Evolutionary conservation across 2,797 vertebrate species (phyloP).

Genomic region (Chrysocyon brachyurus): DNA sequence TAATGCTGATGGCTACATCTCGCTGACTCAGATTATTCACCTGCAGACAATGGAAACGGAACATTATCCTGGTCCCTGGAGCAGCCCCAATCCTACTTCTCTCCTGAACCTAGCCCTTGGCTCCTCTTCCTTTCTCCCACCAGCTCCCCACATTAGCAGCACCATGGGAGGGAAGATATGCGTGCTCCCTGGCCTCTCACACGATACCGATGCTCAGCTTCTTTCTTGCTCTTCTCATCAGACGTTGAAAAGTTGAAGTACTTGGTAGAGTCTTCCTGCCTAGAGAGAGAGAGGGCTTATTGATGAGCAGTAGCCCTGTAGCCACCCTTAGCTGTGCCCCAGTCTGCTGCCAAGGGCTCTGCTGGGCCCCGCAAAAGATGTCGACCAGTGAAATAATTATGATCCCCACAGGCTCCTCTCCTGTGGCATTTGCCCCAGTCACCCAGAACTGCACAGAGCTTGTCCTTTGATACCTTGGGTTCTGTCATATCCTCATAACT

Average conservation of each 20-base stretch:
- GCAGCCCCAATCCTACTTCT: not conserved
- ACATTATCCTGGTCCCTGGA: not conserved
- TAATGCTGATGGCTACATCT: constrained; percentile 86
- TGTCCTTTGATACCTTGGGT: not conserved
- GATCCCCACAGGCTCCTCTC: not conserved
- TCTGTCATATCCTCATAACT: not conserved
- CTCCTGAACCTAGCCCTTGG: no score
- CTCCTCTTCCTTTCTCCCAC: not conserved
- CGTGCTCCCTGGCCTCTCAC: constrained; percentile 83
- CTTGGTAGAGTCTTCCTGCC: constrained; percentile 88
- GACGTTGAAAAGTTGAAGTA: constrained; percentile 90
- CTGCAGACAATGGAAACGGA: constrained; percentile 83
- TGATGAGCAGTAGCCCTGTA: not conserved
- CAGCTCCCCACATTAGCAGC: not conserved
- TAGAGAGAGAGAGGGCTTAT: constrained; percentile 72
- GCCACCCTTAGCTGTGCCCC: not conserved
- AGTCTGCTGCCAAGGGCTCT: not conserved
- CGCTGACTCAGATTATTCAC: constrained; percentile 87
- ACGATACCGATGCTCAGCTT: constrained; percentile 87
- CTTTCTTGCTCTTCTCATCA: constrained; percentile 81
- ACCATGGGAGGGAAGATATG: fast-evolving
- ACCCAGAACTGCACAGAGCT: not conserved
- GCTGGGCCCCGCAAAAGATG: not conserved
- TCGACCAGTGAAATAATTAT: not conserved
- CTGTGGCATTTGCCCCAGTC: not conserved